A percentile compares a stretch with the other conserved stretches of the same genome.
Conservation (phyloP, 1,140 invertebrate genomes). For the Nylanderia fulva region DNA sequence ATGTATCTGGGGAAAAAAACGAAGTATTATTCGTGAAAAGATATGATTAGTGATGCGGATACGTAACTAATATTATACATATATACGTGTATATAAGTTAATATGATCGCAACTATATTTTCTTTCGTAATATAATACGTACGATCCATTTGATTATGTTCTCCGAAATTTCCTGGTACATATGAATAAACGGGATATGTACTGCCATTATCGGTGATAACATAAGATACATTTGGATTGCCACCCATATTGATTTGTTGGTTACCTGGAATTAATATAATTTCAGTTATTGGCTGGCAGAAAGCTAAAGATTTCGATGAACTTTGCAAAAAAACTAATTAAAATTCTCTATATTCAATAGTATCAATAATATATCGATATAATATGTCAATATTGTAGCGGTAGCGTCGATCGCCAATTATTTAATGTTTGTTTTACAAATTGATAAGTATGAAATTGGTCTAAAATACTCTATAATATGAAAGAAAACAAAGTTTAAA, state of each 20-base stretch:
- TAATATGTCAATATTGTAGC: not conserved
- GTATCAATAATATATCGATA: not conserved
- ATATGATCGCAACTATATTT: conserved; percentile 86
- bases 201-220: not conserved
- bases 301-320: not conserved
- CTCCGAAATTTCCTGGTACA: conserved; percentile 19
- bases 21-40: conserved; percentile 48
- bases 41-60: conserved; percentile 25
- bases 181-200: not conserved
- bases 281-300: not conserved
- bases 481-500: too few species aligned
- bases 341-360: not conserved
- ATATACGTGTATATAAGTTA: conserved; percentile 84
- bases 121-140: conserved; percentile 68
- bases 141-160: conserved; percentile 55
- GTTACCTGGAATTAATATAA: conserved; percentile 30
- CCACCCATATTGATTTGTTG: not conserved
- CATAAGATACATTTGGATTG: conserved; percentile 6
- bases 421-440: not conserved
- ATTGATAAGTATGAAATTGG: too few species aligned
- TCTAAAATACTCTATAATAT: too few species aligned
- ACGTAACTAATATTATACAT: conserved; percentile 75
- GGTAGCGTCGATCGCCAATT: not conserved
- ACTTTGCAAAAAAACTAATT: not conserved
- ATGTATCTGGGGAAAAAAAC: conserved; percentile 85